Conservation (phyloP, 1,140 invertebrate genomes). For the Drosophila navojoa region DNA sequence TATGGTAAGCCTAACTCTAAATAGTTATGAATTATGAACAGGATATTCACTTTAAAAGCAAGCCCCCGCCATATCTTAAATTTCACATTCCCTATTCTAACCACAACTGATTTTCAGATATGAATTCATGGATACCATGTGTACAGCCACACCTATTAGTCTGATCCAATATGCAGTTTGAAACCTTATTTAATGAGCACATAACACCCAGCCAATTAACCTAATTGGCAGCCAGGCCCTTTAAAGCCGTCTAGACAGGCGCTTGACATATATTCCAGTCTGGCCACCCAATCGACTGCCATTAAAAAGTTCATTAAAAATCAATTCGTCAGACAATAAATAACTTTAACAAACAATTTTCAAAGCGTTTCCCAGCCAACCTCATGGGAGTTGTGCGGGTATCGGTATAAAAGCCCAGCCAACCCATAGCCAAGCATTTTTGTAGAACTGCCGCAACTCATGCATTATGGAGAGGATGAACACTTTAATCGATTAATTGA, state of each 20-base stretch:
- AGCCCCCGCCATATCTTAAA: neutral
- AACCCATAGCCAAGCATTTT: slow-evolving; percentile 18
- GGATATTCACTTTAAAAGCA: neutral
- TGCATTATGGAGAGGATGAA: slow-evolving; percentile 49
- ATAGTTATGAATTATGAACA: too few relatives aligned
- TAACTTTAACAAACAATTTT: slow-evolving; percentile 31
- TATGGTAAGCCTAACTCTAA: too few relatives aligned
- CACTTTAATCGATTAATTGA: slow-evolving; percentile 57
- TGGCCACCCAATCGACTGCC: slow-evolving; percentile 7
- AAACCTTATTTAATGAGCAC: neutral
- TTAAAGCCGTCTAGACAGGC: slow-evolving; percentile 44
- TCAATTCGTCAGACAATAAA: slow-evolving; percentile 56
- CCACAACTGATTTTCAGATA: neutral
- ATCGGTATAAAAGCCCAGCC: neutral
- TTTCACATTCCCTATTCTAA: neutral
- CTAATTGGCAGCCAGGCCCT: slow-evolving; percentile 36
- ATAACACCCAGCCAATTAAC: slow-evolving; percentile 44
- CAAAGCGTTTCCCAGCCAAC: neutral
- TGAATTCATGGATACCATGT: neutral
- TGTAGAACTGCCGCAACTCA: slow-evolving; percentile 38
- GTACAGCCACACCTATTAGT: neutral
- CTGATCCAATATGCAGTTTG: neutral
- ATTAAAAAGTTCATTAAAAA: slow-evolving; percentile 50
- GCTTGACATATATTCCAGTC: neutral
- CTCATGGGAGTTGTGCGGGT: slow-evolving; percentile 3